These are phyloP conservation scores for Chymomyza procnemis DNA, from an alignment of 2,888 invertebrate species.

Conservation along the genomic window DNA sequence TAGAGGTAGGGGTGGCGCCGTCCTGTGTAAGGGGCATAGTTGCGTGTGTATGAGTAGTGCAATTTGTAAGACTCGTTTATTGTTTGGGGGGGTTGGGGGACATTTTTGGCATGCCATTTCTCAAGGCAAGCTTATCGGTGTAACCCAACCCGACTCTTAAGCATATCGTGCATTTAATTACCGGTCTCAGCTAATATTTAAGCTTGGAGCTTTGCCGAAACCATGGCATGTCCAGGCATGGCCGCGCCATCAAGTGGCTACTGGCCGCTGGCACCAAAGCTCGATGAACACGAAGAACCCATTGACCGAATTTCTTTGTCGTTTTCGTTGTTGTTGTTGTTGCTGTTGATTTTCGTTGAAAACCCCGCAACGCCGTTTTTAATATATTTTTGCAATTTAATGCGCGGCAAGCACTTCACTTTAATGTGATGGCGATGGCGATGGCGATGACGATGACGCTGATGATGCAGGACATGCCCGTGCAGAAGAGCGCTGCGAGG, in stretches of 20 bases:
- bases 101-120: conserved; percentile 46
- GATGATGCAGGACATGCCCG: not conserved
- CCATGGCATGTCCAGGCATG: not conserved
- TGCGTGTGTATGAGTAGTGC: conserved; percentile 29
- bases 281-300: conserved; percentile 5
- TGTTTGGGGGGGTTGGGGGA: no score
- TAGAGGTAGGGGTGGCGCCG: no score
- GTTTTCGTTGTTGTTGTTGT: not conserved
- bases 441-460: no score
- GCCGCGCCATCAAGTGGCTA: not conserved
- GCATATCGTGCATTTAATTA: conserved; percentile 60
- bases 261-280: not conserved
- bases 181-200: conserved; percentile 9
- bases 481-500: not conserved
- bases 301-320: conserved; percentile 16
- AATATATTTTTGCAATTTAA: conserved; percentile 11
- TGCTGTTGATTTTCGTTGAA: not conserved
- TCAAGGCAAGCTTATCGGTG: conserved; percentile 9
- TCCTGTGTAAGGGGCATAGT: not conserved
- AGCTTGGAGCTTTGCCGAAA: conserved; percentile 14
- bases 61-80: conserved; percentile 48
- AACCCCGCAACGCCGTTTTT: not conserved
- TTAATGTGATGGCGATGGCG: not conserved
- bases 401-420: conserved; percentile 10
- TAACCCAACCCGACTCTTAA: not conserved